Evolutionary conservation across 2,888 invertebrate genomes (phyloP), one percentile per base, ranked within the genome.

Genomic region (Pollenia angustigena): DNA sequence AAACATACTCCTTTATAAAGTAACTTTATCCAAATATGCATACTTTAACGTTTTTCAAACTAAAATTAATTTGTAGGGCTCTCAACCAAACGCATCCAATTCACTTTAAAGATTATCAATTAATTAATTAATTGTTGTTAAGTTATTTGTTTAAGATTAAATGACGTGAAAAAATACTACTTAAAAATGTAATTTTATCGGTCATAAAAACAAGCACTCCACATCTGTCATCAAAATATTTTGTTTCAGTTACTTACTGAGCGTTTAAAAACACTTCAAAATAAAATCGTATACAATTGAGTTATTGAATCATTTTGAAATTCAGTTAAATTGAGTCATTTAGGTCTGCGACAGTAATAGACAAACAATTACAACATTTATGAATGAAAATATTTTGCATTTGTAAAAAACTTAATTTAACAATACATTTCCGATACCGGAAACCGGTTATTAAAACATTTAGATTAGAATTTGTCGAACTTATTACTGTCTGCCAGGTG

Each of bases 291-390:
- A 46, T 46, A 2, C 56, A 18, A 32, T 32, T 32, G 46, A 72
- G 18, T 48, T 14, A 58, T 46, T 46, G 56, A 72, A 44, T 48
- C 23, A 58, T 46, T 46, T 46, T 46, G 72, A 32, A 72, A 58
- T 72, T 72, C 46, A 46, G n/a, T n/a, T 18, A 44, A 72, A 72
- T 58, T 72, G 58, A 72, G 72, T 72, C 72, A 72, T 48, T 71
- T 56, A 14, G 18, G 54, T 42, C 42, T 71, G 4, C 6, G n/a
- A 48, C 32, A 58, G 23, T 10, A 18, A 11, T 18, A 56, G 12
- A 23, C 23, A 11, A 56, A 56, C 23, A 56, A 23, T 56, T 56
- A 56, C 12, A 56, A 32, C 6, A 32, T 32, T 32, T 6, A 4
- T 32, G 4, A 6, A 32, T 32, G 32, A 32, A 32, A 32, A 32